Percentiles rank a stretch among this genome's conserved stretches.
Conservation (phyloP, 1,140 invertebrate genomes). For the Neoseiulus cucumeris region DNA sequence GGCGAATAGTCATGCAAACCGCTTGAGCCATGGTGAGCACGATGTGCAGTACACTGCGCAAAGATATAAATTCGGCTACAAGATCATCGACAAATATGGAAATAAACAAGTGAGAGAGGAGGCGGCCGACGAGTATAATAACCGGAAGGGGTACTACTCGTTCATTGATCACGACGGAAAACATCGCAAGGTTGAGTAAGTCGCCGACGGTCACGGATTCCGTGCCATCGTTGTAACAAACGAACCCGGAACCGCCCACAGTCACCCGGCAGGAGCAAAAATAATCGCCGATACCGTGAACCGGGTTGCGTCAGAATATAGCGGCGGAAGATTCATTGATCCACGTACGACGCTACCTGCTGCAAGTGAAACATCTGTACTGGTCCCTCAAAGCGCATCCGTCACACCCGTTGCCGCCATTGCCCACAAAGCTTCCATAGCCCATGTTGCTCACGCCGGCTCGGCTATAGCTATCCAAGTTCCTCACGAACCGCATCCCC, state of each 20-base stretch:
- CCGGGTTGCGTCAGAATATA: too few species aligned
- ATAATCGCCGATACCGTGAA: constrained; percentile 7
- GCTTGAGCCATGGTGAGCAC: too few species aligned
- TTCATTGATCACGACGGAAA: constrained; percentile 16
- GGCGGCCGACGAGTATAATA: constrained; percentile 11
- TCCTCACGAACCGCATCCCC: too few species aligned
- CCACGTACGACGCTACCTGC: too few species aligned
- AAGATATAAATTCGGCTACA: constrained; percentile 15
- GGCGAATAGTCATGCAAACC: too few species aligned
- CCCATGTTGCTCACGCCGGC: too few species aligned
- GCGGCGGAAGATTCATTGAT: too few species aligned
- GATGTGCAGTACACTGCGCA: not conserved
- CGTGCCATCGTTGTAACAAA: constrained; percentile 17
- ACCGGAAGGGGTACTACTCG: constrained; percentile 16
- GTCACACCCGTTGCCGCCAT: too few species aligned
- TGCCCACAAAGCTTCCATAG: too few species aligned
- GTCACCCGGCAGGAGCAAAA: constrained; percentile 15
- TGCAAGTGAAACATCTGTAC: too few species aligned
- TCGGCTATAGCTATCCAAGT: too few species aligned
- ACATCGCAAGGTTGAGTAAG: constrained; percentile 16
- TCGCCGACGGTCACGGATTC: constrained; percentile 16
- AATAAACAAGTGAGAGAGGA: constrained; percentile 15
- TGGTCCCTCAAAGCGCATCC: too few species aligned
- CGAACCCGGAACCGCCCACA: constrained; percentile 16
- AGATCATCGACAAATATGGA: constrained; percentile 15